Conservation (phyloP, 1,140 invertebrate species). For the Pogonomyrmex californicus region DNA sequence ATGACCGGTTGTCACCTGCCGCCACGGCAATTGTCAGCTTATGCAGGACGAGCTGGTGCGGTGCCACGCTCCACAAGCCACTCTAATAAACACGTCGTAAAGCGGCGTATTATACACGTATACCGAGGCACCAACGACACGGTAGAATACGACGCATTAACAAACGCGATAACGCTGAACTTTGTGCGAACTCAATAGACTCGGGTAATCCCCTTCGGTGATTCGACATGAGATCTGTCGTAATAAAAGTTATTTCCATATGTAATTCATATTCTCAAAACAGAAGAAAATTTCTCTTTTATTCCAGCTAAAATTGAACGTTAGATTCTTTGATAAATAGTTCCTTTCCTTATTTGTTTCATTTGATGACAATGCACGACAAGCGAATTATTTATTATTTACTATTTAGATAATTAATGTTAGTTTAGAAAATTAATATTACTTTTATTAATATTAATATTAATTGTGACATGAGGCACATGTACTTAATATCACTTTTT, state of each 20-base stretch:
- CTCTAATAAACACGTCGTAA: slow-evolving; percentile 78
- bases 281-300: neutral
- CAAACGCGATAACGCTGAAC: slow-evolving; percentile 58
- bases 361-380: too few species aligned
- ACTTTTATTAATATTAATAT: too few species aligned
- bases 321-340: neutral
- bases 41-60: slow-evolving; percentile 63
- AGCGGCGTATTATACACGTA: slow-evolving; percentile 69
- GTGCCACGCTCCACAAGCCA: slow-evolving; percentile 60
- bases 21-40: slow-evolving; percentile 75
- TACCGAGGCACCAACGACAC: slow-evolving; percentile 19
- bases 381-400: too few species aligned
- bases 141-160: slow-evolving; percentile 55
- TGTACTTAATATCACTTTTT: too few species aligned
- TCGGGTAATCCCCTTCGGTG: neutral
- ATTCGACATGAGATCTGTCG: neutral
- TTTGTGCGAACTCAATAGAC: neutral
- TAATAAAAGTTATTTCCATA: neutral
- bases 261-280: neutral
- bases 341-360: neutral
- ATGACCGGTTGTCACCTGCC: slow-evolving; percentile 74
- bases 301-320: neutral
- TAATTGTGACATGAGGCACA: too few species aligned
- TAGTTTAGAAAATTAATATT: too few species aligned
- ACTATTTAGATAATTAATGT: too few species aligned